Evolutionary conservation across 1,140 invertebrate genomes (phyloP).

Genomic region (Aphidius gifuensis): DNA sequence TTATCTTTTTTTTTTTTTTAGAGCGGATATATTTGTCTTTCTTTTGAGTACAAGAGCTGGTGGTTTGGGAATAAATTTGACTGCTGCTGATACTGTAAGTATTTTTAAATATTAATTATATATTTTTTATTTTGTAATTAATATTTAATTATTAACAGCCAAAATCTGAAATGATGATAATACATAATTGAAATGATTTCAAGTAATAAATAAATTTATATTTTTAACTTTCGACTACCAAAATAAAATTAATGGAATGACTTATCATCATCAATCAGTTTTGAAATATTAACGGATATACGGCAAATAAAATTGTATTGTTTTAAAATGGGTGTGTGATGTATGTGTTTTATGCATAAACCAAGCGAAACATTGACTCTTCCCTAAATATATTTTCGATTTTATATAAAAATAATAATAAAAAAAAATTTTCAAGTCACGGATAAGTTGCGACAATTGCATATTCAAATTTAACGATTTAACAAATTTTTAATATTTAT

Average conservation of each 20-base stretch:
- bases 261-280: background rate
- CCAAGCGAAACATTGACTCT: slow-evolving; percentile 13
- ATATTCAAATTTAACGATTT: slow-evolving; percentile 28
- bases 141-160: background rate
- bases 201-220: background rate
- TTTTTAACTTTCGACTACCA: background rate
- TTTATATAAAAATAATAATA: slow-evolving; percentile 16
- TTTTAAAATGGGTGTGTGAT: slow-evolving; percentile 13
- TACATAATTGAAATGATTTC: background rate
- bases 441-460: slow-evolving; percentile 11
- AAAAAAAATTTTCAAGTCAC: slow-evolving; percentile 11
- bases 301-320: slow-evolving; percentile 12
- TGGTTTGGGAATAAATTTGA: slow-evolving; percentile 96
- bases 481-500: slow-evolving; percentile 32
- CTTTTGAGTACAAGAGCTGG: slow-evolving; percentile 93
- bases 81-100: slow-evolving; percentile 92
- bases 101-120: slow-evolving; percentile 12
- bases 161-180: background rate
- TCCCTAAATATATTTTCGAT: slow-evolving; percentile 12
- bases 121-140: background rate
- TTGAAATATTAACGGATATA: slow-evolving; percentile 12
- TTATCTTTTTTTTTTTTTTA: slow-evolving; percentile 44
- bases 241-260: background rate
- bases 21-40: slow-evolving; percentile 93
- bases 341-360: background rate